Evolutionary conservation across 2,888 invertebrate genomes (phyloP).

Genomic region (Heliconius erato): DNA sequence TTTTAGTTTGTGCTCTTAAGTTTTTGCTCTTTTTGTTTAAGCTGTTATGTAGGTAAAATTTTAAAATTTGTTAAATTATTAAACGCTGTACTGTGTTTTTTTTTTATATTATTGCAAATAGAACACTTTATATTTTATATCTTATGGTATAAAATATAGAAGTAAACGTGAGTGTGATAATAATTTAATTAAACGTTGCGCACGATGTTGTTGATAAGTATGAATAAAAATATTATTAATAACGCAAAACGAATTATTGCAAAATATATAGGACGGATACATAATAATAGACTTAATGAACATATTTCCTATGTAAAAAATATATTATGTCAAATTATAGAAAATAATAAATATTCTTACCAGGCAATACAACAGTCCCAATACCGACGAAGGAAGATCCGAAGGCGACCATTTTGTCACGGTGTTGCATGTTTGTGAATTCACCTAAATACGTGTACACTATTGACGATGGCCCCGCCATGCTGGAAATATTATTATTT

Average conservation of each 20-base stretch:
- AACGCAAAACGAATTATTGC: neutral
- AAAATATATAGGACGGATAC: neutral
- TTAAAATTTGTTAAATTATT: too few relatives aligned
- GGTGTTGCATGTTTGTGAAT: slow-evolving; percentile 80
- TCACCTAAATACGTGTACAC: slow-evolving; percentile 87
- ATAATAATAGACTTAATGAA: neutral
- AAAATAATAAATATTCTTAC: slow-evolving; percentile 62
- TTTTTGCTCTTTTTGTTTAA: too few relatives aligned
- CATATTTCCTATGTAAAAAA: neutral
- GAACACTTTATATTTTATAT: too few relatives aligned
- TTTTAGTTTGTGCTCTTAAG: too few relatives aligned
- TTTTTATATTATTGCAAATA: too few relatives aligned
- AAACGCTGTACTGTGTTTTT: too few relatives aligned
- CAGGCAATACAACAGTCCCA: slow-evolving; percentile 85
- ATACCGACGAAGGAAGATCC: slow-evolving; percentile 82
- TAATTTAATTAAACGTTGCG: neutral
- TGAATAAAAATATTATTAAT: neutral
- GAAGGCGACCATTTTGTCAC: slow-evolving; percentile 83
- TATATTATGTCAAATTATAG: too few relatives aligned
- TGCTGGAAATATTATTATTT: slow-evolving; percentile 58
- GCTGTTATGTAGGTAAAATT: too few relatives aligned
- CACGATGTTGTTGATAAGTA: neutral
- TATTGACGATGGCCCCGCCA: slow-evolving; percentile 83
- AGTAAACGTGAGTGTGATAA: neutral
- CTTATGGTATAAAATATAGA: neutral